These are phyloP conservation scores for Drosophila pandora DNA, from an alignment of 1,140 invertebrate species.

Conservation along the genomic window DNA sequence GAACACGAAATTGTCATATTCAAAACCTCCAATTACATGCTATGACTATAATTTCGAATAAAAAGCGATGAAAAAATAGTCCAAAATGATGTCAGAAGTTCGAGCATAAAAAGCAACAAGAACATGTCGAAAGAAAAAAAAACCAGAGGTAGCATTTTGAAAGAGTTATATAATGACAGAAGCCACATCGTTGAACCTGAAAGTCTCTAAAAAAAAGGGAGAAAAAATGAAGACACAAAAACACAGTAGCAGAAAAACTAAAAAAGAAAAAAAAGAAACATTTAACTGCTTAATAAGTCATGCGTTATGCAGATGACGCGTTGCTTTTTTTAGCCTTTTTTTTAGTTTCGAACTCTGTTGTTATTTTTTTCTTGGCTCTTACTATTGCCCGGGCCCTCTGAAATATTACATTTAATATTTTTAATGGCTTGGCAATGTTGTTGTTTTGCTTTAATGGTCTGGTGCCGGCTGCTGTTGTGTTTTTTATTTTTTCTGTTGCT, in stretches of 20 bases:
- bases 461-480: constrained; percentile 23
- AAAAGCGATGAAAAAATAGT: constrained; percentile 13
- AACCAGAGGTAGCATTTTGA: constrained; percentile 14
- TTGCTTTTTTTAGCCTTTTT: constrained; percentile 26
- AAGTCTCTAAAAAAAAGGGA: constrained; percentile 3
- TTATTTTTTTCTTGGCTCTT: constrained; percentile 21
- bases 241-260: constrained; percentile 25
- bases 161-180: constrained; percentile 58
- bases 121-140: constrained; percentile 9
- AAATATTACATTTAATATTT: constrained; percentile 79
- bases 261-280: constrained; percentile 14
- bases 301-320: constrained; percentile 75
- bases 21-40: constrained; percentile 26
- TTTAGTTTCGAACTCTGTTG: constrained; percentile 16
- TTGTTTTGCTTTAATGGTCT: constrained; percentile 42
- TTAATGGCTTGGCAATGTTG: constrained; percentile 56
- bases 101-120: constrained; percentile 34
- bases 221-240: constrained; percentile 28
- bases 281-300: constrained; percentile 60
- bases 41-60: constrained; percentile 12
- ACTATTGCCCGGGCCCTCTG: constrained; percentile 36
- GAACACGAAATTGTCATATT: constrained; percentile 25
- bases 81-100: constrained; percentile 37
- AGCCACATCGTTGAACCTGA: constrained; percentile 31
- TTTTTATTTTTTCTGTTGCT: constrained; percentile 22